Percentiles rank a stretch among this genome's conserved stretches.
Conservation (phyloP, 2,797 vertebrate genomes). For the Falco concolor region DNA sequence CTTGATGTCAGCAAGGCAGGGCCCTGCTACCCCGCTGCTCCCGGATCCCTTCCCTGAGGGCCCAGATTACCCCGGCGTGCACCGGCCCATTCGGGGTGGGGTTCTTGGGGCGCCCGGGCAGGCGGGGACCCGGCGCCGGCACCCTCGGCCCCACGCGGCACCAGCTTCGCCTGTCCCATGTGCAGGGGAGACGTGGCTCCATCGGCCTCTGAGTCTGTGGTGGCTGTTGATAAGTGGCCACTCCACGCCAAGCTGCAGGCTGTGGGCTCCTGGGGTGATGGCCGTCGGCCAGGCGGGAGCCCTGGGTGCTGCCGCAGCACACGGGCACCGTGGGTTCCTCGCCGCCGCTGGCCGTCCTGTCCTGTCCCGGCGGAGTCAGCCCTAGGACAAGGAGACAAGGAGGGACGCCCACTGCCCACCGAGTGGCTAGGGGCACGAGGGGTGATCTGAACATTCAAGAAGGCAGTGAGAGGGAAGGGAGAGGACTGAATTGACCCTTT, state of each 20-base stretch:
- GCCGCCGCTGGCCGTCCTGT: rapidly evolving
- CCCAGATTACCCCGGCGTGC: background rate
- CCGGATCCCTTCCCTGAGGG: slow-evolving; percentile 23
- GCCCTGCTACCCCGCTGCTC: background rate
- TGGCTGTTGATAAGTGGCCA: background rate
- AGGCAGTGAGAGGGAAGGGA: background rate
- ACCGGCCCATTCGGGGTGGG: background rate
- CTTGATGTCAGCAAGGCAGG: slow-evolving; percentile 23
- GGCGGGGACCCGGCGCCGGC: background rate
- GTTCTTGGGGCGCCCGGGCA: background rate
- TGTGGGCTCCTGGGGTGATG: too few relatives aligned
- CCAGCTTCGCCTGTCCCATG: rapidly evolving
- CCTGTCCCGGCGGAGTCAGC: rapidly evolving
- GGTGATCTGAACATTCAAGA: background rate
- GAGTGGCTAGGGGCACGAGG: background rate
- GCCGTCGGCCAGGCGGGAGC: rapidly evolving
- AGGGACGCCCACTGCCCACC: rapidly evolving
- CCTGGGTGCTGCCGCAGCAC: background rate
- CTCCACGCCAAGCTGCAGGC: rapidly evolving
- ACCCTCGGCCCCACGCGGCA: background rate
- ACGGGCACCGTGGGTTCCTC: rapidly evolving
- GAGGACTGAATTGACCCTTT: slow-evolving; percentile 5
- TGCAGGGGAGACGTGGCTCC: rapidly evolving
- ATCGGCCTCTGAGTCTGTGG: rapidly evolving
- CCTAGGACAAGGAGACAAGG: background rate